Conservation (phyloP, 2,888 invertebrate genomes). For the Limnephilus rhombicus region DNA sequence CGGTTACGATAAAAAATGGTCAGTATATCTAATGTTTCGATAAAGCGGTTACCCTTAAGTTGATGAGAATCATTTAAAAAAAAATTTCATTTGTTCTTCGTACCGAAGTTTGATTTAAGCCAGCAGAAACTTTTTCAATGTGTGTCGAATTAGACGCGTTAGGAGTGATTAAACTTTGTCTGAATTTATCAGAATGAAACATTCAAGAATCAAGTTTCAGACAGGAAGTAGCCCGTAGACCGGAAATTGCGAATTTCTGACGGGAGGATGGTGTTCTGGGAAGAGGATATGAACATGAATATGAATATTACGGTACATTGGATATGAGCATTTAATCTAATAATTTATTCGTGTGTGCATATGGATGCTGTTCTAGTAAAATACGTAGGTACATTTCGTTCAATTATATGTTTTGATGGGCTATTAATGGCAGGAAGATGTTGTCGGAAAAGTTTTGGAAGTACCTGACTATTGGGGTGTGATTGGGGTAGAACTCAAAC, state of each 20-base stretch:
- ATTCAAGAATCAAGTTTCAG: slow-evolving; percentile 38
- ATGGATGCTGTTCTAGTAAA: background rate
- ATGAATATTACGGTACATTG: slow-evolving; percentile 22
- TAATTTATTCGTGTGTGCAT: background rate
- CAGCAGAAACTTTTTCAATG: too few species aligned
- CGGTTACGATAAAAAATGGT: too few species aligned
- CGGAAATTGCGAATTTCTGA: slow-evolving; percentile 49
- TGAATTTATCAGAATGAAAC: slow-evolving; percentile 19
- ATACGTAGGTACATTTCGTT: background rate
- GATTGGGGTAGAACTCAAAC: too few species aligned
- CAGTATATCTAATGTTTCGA: too few species aligned
- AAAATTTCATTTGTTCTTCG: background rate
- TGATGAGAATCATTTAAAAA: too few species aligned
- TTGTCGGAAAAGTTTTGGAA: background rate
- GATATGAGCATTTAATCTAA: slow-evolving; percentile 25
- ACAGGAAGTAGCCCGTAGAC: slow-evolving; percentile 37
- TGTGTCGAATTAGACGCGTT: background rate
- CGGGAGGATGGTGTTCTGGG: background rate
- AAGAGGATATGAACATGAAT: slow-evolving; percentile 22
- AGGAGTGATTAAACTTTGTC: background rate
- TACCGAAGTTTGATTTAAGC: background rate
- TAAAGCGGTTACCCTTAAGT: too few species aligned
- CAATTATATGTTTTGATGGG: background rate
- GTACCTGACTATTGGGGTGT: too few species aligned
- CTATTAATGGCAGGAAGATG: background rate